phyloP scores from a whole-genome alignment of 2,113 vertebrate genomes.

The Sander vitreus region DNA sequence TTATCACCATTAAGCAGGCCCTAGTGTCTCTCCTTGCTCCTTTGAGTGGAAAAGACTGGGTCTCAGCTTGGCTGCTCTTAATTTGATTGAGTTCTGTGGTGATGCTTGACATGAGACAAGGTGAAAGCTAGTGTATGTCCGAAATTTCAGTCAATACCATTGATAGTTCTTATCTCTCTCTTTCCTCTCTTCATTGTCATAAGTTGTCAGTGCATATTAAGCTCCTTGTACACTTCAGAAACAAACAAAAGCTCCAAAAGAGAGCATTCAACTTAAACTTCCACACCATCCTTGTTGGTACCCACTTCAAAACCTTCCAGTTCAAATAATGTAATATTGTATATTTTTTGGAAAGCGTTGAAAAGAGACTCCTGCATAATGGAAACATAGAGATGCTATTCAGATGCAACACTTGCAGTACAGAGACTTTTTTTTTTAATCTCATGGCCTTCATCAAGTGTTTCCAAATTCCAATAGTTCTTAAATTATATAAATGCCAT shows the following conservation, averaged over 20 bases:
- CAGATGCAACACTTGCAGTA: neutral
- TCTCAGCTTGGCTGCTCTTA: constrained; percentile 61
- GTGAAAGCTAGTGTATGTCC: constrained; percentile 31
- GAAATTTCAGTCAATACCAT: neutral
- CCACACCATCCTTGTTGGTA: neutral
- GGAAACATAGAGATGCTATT: neutral
- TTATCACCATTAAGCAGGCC: constrained; percentile 71
- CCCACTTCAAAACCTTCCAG: neutral
- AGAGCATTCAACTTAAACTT: neutral
- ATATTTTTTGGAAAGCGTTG: neutral
- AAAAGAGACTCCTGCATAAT: neutral
- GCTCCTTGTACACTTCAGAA: neutral
- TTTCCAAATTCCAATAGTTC: neutral
- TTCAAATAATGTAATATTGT: neutral
- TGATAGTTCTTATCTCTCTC: neutral
- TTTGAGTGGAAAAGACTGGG: constrained; percentile 56
- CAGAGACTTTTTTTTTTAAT: neutral
- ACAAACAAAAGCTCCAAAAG: neutral
- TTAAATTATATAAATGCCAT: neutral
- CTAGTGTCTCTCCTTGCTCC: constrained; percentile 51
- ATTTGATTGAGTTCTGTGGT: constrained; percentile 65
- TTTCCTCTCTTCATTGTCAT: neutral
- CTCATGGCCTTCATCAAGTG: neutral
- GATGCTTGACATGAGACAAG: constrained; percentile 40
- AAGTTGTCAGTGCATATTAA: neutral